Evolutionary conservation across 2,113 vertebrate species (phyloP).

Genomic region (Pelecanoides urinatrix): DNA sequence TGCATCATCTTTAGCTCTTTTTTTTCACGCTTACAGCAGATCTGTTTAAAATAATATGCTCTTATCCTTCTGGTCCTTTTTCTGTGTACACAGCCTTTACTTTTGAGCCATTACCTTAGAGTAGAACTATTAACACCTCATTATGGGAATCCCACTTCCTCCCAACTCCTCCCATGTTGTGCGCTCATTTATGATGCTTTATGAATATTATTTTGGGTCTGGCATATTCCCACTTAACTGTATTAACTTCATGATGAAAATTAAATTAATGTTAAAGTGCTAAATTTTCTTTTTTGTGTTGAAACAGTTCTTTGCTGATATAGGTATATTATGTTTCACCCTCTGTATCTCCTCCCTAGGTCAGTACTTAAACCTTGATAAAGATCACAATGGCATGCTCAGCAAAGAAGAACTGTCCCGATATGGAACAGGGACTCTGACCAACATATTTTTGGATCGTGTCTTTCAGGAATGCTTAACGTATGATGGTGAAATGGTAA

Average conservation of each 20-base stretch:
- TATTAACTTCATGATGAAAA: neutral
- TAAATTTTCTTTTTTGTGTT: neutral
- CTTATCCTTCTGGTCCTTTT: neutral
- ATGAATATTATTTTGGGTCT: neutral
- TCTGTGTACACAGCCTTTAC: neutral
- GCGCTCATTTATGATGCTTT: neutral
- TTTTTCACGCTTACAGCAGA: neutral
- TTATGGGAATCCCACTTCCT: neutral
- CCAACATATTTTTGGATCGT: constrained; percentile 91
- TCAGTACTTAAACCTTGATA: constrained; percentile 97
- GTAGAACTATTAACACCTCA: neutral
- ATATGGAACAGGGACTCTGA: constrained; percentile 95
- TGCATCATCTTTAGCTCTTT: neutral
- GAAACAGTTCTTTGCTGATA: neutral
- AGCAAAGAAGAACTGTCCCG: constrained; percentile 98
- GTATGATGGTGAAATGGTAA: constrained; percentile 98
- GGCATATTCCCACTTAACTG: neutral
- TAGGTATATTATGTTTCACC: neutral
- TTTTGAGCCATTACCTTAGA: neutral
- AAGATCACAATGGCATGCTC: constrained; percentile 98
- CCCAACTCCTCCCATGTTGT: neutral
- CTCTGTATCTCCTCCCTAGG: constrained; percentile 69
- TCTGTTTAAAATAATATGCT: neutral
- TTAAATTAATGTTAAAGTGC: neutral
- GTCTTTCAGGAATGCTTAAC: constrained; percentile 98